phyloP scores from a whole-genome alignment of 1,140 invertebrate genomes.

The Limonius californicus region DNA sequence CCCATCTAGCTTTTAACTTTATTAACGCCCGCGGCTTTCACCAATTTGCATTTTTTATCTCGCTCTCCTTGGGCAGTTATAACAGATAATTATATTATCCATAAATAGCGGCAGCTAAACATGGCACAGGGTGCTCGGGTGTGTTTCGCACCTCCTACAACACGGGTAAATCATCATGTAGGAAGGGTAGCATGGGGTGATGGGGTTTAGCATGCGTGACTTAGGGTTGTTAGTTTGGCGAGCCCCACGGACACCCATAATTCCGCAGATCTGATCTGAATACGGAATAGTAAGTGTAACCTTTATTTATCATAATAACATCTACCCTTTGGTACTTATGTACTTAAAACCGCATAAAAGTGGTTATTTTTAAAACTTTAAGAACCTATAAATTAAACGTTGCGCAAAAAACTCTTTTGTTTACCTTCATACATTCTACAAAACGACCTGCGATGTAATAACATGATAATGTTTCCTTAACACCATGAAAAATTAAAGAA shows the following conservation, averaged over 20 bases:
- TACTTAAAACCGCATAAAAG: neutral
- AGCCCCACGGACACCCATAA: neutral
- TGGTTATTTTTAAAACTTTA: neutral
- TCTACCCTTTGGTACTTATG: neutral
- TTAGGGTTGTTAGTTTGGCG: neutral
- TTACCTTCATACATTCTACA: too few species aligned
- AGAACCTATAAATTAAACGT: too few species aligned
- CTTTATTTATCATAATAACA: conserved; percentile 2
- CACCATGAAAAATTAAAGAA: too few species aligned
- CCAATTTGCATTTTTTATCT: neutral
- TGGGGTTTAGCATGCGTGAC: neutral
- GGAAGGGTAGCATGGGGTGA: neutral
- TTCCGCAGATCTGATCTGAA: neutral
- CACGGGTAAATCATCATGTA: neutral
- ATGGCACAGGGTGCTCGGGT: neutral
- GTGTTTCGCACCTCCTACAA: neutral
- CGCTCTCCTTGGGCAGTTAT: neutral
- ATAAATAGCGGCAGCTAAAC: neutral
- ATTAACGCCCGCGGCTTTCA: neutral
- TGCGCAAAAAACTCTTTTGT: too few species aligned
- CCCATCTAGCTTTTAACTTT: neutral
- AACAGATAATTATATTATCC: neutral
- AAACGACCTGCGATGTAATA: too few species aligned
- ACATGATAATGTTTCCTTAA: too few species aligned
- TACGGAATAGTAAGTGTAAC: neutral